Evolutionary conservation across 30 jellyfish, hydroid and myxozoan genomes (phyloP), one percentile per base, ranked within the genome.

Genomic region (Turritopsis dohrnii): DNA sequence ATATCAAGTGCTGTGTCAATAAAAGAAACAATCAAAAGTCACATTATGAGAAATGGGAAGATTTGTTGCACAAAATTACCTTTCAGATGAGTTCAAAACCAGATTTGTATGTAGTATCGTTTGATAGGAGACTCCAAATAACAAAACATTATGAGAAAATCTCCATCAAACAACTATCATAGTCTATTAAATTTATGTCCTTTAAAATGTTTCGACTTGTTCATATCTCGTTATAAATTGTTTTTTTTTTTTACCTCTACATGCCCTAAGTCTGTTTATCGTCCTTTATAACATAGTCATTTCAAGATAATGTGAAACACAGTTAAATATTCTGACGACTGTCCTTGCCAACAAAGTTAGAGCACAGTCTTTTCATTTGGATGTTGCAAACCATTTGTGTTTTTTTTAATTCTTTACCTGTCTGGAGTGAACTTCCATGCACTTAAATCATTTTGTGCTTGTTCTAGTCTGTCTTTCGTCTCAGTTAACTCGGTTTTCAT

Each of bases 361-460:
- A 69, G 30, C 30, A 69, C 77, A 69, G 77, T 69, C 77, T 69
- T 69, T 69, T 69, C 77, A 69, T 7, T 69, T 23, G 16, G 30
- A 69, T 69, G 77, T 69, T 69, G 28, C 77, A 69, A 69, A 69
- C 77, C 77, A 69, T 69, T 69, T 16, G 26, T 52, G 22, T 1
- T 76, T 76, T 76, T 65, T 76, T 76, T 76, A 76, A 76, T 76
- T 27, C 52, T 82, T 82, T 82, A 94, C 99, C 99, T 94, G 93
- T 94, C 99, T 23, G 99, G 97, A 22, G 99, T 94, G 96, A 94
- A 94, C 80, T 94, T 94, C 99, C 99, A 94, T 8, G 99, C 99
- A 82, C 86, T 94, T 89, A 94, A 89, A 86, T 94, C 99, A 86
- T 89, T 94, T 84, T 94, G 99, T 52, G 99, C 99, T 83, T 94